Base-by-base conservation (phyloP, 2,888 invertebrate genomes). In the Caenorhabditis sinica region DNA sequence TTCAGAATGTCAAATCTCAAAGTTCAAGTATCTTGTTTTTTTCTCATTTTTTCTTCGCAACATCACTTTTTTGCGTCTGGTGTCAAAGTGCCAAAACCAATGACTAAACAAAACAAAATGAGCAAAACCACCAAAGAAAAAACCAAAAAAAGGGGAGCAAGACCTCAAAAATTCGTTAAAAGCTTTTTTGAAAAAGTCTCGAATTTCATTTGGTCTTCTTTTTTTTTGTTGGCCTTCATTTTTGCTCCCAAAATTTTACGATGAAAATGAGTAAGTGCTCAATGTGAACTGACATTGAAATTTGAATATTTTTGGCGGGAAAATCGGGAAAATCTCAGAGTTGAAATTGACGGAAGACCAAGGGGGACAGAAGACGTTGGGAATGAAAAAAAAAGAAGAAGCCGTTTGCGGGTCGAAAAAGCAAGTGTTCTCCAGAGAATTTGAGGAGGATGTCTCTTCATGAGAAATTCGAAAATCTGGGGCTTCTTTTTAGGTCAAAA, bases 121-220 rank as follows among this genome's bases (percentile, higher is more conserved):
- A 28, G 65, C 25, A 53, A 36, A 60, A 63, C 17, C 33, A 28
- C 28, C 40, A 30, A n/a, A 15, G 40, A 40, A 33, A 66, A 23
- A 13, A 40, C 20, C 60, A n/a, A 28, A 43, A 23, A 30, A 49
- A 49, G 20, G 63, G 43, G 20, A 28, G 28, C 60, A 58, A 65
- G 66, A 58, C 71, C 65, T 72, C 71, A 61, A 73, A 75, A 81
- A 81, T 74, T 79, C 79, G 79, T 79, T 79, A 72, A 79, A 79
- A 79, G 79, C 79, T 79, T 81, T 73, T 68, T 40, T 13, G 40
- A 36, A 53, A 73, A 60, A 60, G 74, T 81, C 73, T 81, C 73
- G 20, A 68, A 74, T 74, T 73, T 66, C 81, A 53, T 63, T 63
- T 23, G 56, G 36, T 69, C 56, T 56, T 68, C 40, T 68, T 56